A percentile compares a stretch with the other conserved stretches of the same genome.
These are phyloP conservation scores for Setipinna tenuifilis DNA, from an alignment of 2,797 vertebrate genomes.

Conservation along the genomic window DNA sequence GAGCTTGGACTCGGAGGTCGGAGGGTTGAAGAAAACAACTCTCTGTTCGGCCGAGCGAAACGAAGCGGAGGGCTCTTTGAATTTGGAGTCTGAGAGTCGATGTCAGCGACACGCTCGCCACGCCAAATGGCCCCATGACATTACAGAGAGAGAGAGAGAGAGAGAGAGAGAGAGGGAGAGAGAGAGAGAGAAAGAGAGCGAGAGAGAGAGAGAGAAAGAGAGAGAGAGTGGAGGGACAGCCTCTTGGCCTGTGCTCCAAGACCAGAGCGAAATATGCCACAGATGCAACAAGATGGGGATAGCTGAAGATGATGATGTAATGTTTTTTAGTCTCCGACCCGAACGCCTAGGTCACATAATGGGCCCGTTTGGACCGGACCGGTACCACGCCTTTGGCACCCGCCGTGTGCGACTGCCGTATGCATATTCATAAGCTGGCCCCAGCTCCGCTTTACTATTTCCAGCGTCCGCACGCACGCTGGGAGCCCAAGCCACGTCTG, in stretches of 20 bases:
- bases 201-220: no score
- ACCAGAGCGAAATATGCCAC: conserved; percentile 47
- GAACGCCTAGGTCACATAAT: background rate
- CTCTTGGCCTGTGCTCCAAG: conserved; percentile 28
- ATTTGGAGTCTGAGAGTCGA: no score
- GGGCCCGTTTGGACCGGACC: no score
- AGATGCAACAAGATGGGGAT: conserved; percentile 30
- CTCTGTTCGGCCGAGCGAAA: background rate
- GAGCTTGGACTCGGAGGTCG: conserved; percentile 6
- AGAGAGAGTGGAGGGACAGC: background rate
- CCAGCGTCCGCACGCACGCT: conserved; percentile 25
- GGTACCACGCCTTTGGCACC: no score
- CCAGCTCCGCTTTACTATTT: conserved; percentile 31
- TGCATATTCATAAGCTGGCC: conserved; percentile 32
- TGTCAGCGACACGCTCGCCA: no score
- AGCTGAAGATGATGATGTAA: conserved; percentile 55
- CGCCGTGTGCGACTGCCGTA: conserved; percentile 23
- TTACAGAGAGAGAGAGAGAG: no score
- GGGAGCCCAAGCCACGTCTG: conserved; percentile 31
- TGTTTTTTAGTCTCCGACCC: conserved; percentile 45
- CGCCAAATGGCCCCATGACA: no score
- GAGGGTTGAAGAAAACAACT: conserved; percentile 2
- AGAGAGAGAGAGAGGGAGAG: no score
- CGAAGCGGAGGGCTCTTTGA: no score
- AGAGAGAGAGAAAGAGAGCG: no score